Evolutionary conservation across 2,888 invertebrate genomes (phyloP), one percentile per base, ranked within the genome.

Genomic region (Ennomos erosarius): DNA sequence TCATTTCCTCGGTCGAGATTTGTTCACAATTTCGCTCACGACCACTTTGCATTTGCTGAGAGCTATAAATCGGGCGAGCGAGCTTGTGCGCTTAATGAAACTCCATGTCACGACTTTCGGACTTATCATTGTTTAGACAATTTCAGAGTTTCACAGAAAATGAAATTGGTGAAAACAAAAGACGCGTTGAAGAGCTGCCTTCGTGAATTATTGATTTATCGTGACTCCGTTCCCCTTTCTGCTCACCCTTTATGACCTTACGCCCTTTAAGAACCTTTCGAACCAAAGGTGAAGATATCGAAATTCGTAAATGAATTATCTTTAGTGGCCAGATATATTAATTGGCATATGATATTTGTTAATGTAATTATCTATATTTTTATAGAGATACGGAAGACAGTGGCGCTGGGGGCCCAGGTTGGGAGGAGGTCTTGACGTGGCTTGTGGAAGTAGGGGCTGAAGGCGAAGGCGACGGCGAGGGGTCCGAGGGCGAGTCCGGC

Each of bases 351-450:
- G 59, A 38, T 45, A 65, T 54, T 33, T 53, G 13, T 43, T 56
- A 43, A n/a, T 9, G n/a, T n/a, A 53, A 42, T 53, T 52, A 43
- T 38, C 37, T 58, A 57, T 65, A 11, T 62, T 76, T 16, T 36
- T 55, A 47, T 69, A 90, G 90, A 57, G 85, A 87, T 12, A 65
- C 78, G n/a, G 90, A 88, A 65, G 90, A 88, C 57, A 81, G 79
- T 43, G 87, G 90, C 4, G 85, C 90, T 9, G 90, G 86, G 5
- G 90, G 90, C 10, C 87, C 90, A 1, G 90, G 88, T 0, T 91
- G 95, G 71, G 96, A 97, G 79, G 98, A 98, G 87, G 95, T 98
- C 53, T 96, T 98, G 80, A 96, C 97, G 16, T 98, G 98, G 98
- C 90, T 98, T 67, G 94, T 98, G 67, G 98, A 98, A 90, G 97